phyloP scores from a whole-genome alignment of 2,797 vertebrate genomes.

The Danio albolineatus region DNA sequence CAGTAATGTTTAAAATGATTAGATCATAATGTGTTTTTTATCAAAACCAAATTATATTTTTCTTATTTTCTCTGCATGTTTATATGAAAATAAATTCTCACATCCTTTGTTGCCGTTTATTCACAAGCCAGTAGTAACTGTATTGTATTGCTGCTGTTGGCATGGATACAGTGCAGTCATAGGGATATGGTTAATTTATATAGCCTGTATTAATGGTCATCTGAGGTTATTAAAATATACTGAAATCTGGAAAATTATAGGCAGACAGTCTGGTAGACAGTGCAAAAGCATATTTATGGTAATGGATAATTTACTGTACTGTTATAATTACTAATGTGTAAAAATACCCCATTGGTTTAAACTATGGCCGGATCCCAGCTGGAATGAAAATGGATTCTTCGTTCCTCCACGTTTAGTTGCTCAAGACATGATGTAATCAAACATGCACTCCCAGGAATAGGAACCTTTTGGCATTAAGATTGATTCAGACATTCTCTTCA shows the following conservation, averaged over 20 bases:
- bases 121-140: neutral
- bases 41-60: neutral
- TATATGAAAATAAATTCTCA: neutral
- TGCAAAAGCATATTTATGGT: conserved; percentile 13
- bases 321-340: conserved; percentile 33
- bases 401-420: conserved; percentile 12
- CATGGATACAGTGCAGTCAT: conserved; percentile 3
- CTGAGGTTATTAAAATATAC: conserved; percentile 11
- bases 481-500: neutral
- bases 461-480: conserved; percentile 23
- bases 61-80: neutral
- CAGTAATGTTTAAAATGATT: neutral
- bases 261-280: neutral
- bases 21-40: neutral
- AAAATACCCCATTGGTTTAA: conserved; percentile 24
- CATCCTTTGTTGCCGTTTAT: neutral
- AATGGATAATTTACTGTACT: conserved; percentile 27
- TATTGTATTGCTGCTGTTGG: conserved; percentile 35
- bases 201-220: conserved; percentile 18
- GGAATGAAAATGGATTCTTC: conserved; percentile 16
- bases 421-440: conserved; percentile 45
- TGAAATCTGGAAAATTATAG: neutral
- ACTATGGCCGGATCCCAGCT: conserved; percentile 30
- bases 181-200: conserved; percentile 19
- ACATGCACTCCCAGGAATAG: conserved; percentile 22